phyloP scores from a whole-genome alignment of 2,888 invertebrate genomes.

The Nomada goodeniana region DNA sequence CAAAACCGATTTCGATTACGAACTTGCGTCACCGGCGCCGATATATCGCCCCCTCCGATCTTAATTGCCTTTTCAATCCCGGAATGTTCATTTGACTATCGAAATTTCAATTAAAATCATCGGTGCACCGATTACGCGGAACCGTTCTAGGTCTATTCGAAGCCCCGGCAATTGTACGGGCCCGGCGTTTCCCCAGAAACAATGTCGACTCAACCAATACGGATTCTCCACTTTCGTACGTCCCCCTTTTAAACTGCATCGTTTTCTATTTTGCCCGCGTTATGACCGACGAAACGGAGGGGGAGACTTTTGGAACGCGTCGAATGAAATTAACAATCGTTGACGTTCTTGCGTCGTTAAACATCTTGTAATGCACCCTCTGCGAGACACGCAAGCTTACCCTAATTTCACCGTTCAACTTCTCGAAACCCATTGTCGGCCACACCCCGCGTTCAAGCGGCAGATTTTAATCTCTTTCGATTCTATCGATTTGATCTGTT shows the following conservation, averaged over 20 bases:
- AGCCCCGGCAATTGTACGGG: neutral
- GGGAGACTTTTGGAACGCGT: neutral
- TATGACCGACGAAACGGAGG: neutral
- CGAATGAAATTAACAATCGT: neutral
- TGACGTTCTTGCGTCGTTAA: neutral
- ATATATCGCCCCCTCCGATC: conserved; percentile 59
- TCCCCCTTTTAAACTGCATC: neutral
- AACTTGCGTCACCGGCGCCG: conserved; percentile 39
- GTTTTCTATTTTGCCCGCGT: neutral
- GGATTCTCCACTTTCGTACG: conserved; percentile 20
- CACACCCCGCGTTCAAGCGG: no score
- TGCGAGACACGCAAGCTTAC: no score
- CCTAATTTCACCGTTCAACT: neutral
- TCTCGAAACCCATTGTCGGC: neutral
- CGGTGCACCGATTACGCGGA: conserved; percentile 37
- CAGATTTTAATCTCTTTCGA: neutral
- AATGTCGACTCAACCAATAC: conserved; percentile 39
- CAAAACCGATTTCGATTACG: conserved; percentile 48
- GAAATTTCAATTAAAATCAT: conserved; percentile 67
- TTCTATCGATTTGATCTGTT: neutral
- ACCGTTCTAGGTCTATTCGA: conserved; percentile 40
- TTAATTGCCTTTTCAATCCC: conserved; percentile 62
- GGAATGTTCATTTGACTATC: conserved; percentile 51
- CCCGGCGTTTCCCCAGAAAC: conserved; percentile 5
- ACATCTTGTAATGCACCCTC: no score